Evolutionary conservation across 2,113 vertebrate species (phyloP), one percentile per base, ranked within the genome.

Genomic region (Pantherophis guttatus): DNA sequence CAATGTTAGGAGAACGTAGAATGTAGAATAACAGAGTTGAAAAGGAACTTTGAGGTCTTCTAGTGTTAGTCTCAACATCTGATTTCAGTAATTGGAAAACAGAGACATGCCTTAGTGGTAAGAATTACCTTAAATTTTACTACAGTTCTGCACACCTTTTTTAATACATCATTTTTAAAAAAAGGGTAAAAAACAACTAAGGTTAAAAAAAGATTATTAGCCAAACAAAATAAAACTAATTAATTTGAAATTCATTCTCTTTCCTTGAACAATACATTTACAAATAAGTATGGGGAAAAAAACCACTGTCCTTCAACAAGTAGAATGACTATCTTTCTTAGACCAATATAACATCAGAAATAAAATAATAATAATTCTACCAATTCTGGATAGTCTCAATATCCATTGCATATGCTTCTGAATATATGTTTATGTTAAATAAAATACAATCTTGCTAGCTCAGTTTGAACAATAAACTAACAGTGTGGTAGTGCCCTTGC

Each of bases 281-380:
- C 94, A 94, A 95, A 96, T 95, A 95, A 91, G 88, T 97, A 88
- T 13, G 10, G 10, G 0, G 2, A 2, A 11, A 57, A 89, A 92
- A 0, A 44, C 93, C 88, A 96, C 89, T 0, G 85, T 95, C 97
- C 96, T 98, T 97, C 93, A 95, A 39, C 55, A 95, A 96, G 95
- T 94, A 92, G 93, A 0, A 91, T 92, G 8, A 55, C 55, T 91
- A 85, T 65, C 29, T 95, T 96, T 95, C 95, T 95, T 92, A 81
- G 95, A 95, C 96, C 94, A 96, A 1, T 93, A 89, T 92, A 93
- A 97, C 91, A 93, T 48, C 48, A 94, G 17, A 24, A 91, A 70
- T 96, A 96, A 97, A 97, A 91, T 10, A 94, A 19, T n/a, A 70
- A 29, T 75, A 75, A 96, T 97, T 97, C 94, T 95, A 95, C 91